Evolutionary conservation across 2,888 invertebrate species (phyloP).

Genomic region (Nomada ruficornis): DNA sequence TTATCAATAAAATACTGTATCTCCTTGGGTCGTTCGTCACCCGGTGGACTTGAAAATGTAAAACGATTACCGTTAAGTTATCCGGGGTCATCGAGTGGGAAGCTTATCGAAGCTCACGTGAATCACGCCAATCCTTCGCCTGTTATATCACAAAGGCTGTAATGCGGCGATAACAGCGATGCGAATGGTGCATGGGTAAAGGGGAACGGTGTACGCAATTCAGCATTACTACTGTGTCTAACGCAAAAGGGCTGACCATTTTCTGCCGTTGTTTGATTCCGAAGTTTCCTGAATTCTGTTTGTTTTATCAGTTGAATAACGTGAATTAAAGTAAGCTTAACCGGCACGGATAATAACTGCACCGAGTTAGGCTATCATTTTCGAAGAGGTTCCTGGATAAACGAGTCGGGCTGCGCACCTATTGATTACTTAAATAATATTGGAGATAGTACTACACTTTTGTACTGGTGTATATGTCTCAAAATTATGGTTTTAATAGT

Average conservation of each 20-base stretch:
- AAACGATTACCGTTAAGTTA: slow-evolving; percentile 62
- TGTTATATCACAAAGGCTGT: slow-evolving; percentile 40
- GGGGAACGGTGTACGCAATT: slow-evolving; percentile 14
- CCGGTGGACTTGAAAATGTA: slow-evolving; percentile 39
- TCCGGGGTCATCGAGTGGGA: slow-evolving; percentile 21
- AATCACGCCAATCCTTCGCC: slow-evolving; percentile 21
- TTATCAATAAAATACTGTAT: slow-evolving; percentile 62
- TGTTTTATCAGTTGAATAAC: too few relatives aligned
- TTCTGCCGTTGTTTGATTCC: too few relatives aligned
- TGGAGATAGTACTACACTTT: too few relatives aligned
- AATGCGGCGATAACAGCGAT: slow-evolving; percentile 46
- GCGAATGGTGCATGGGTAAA: slow-evolving; percentile 11
- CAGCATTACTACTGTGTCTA: slow-evolving; percentile 5
- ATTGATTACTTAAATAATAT: too few relatives aligned
- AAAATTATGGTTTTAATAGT: too few relatives aligned
- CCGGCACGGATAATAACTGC: too few relatives aligned
- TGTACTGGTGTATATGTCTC: too few relatives aligned
- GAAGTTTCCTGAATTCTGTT: background rate
- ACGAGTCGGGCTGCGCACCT: too few relatives aligned
- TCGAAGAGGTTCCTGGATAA: too few relatives aligned
- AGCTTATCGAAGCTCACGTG: slow-evolving; percentile 31
- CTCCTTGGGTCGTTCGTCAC: slow-evolving; percentile 29
- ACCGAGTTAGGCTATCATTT: too few relatives aligned
- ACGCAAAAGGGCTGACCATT: background rate
- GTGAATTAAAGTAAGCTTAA: too few relatives aligned